Evolutionary conservation across 2,888 invertebrate genomes (phyloP).

Genomic region (Patella ulyssiponensis): DNA sequence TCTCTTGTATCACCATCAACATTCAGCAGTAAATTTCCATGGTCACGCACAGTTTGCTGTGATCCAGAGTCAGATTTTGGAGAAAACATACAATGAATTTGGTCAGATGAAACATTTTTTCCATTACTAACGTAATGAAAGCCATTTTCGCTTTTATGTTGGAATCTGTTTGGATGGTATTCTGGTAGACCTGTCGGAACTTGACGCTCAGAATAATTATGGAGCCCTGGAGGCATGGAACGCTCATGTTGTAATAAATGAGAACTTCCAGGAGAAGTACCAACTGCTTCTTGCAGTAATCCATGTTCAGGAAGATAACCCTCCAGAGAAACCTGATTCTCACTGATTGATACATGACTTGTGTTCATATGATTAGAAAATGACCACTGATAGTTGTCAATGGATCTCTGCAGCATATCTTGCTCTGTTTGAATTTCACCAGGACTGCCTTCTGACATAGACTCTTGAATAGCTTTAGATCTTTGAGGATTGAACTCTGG

Average conservation of each 20-base stretch:
- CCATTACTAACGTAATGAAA: too few relatives aligned
- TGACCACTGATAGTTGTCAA: neutral
- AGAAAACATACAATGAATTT: neutral
- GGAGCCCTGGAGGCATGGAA: neutral
- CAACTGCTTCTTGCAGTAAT: neutral
- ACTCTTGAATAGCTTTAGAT: neutral
- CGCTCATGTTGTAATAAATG: neutral
- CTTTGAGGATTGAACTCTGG: neutral
- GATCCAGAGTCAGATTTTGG: neutral
- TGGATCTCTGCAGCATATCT: neutral
- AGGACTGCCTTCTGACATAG: neutral
- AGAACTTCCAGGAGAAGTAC: neutral
- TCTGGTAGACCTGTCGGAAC: neutral
- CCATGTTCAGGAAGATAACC: neutral
- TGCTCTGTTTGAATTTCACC: neutral
- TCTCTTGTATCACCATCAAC: neutral
- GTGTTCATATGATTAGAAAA: neutral
- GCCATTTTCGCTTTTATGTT: too few relatives aligned
- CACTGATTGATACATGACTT: neutral
- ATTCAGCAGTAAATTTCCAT: neutral
- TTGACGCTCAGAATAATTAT: neutral
- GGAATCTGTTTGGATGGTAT: neutral
- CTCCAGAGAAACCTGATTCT: neutral
- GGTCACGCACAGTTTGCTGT: neutral
- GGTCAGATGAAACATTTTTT: too few relatives aligned